Conservation (phyloP, 2,888 invertebrate species). For the Ypsolopha scabrella region DNA sequence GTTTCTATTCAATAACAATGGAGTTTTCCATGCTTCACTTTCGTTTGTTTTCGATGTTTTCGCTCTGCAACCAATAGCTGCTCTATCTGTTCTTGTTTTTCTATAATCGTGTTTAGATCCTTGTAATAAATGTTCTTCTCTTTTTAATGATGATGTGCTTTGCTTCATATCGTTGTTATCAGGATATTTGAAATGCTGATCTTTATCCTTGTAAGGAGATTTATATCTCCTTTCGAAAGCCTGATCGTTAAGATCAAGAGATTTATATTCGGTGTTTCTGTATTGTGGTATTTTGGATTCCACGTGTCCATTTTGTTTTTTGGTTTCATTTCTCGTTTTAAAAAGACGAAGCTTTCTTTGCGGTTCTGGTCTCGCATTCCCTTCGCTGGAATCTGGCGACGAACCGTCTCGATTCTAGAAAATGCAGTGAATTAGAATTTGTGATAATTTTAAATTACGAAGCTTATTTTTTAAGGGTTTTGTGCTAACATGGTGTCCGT, state of each 20-base stretch:
- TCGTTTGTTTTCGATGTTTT: constrained; percentile 57
- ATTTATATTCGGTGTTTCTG: constrained; percentile 47
- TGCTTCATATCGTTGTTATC: constrained; percentile 55
- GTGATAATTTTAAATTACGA: too few relatives aligned
- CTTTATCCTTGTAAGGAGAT: constrained; percentile 56
- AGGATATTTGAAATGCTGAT: constrained; percentile 52
- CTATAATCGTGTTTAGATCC: constrained; percentile 56
- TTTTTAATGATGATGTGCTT: constrained; percentile 46
- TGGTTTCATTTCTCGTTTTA: constrained; percentile 80
- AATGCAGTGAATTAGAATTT: too few relatives aligned
- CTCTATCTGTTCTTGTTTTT: constrained; percentile 58
- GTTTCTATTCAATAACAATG: constrained; percentile 46
- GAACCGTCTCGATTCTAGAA: constrained; percentile 60
- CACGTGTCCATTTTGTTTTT: constrained; percentile 54
- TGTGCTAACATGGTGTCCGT: too few relatives aligned
- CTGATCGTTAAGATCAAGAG: constrained; percentile 42
- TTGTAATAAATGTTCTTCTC: constrained; percentile 62
- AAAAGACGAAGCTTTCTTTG: constrained; percentile 75
- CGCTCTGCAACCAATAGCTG: constrained; percentile 52
- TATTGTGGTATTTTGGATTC: constrained; percentile 38
- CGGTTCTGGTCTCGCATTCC: constrained; percentile 58
- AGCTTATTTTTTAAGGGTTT: too few relatives aligned
- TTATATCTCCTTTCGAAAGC: constrained; percentile 54
- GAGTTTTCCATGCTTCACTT: constrained; percentile 59
- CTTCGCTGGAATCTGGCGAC: constrained; percentile 71